Conservation (phyloP, 1,140 invertebrate species). For the Maniola jurtina region DNA sequence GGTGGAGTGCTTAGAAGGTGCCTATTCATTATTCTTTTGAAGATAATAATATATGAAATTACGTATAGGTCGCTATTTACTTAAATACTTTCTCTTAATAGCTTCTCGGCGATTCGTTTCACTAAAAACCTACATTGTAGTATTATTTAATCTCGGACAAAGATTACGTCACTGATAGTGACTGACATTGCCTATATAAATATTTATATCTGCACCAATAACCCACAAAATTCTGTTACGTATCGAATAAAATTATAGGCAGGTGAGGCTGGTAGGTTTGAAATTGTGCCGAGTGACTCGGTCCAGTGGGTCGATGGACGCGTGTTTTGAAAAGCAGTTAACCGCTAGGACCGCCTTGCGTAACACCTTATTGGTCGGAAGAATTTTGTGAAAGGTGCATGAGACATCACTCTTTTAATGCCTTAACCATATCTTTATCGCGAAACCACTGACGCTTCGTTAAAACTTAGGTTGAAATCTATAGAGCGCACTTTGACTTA, state of each 20-base stretch:
- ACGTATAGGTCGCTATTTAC: too few species aligned
- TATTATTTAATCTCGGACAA: not conserved
- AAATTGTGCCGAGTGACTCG: slow-evolving; percentile 9
- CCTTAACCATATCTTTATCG: too few species aligned
- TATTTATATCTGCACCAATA: slow-evolving; percentile 14
- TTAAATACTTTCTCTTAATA: too few species aligned
- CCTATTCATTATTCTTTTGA: too few species aligned
- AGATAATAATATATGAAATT: too few species aligned
- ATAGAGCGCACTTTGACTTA: too few species aligned
- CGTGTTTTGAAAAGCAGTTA: slow-evolving; percentile 1
- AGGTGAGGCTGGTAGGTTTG: not conserved
- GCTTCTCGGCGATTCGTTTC: not conserved
- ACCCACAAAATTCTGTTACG: slow-evolving; percentile 17
- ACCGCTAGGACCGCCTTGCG: slow-evolving; percentile 13
- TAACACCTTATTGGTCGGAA: slow-evolving; percentile 10
- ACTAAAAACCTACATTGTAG: not conserved
- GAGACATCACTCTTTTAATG: not conserved
- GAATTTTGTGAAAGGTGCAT: slow-evolving; percentile 11
- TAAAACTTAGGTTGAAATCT: too few species aligned
- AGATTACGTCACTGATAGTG: slow-evolving; percentile 4
- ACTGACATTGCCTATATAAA: slow-evolving; percentile 9
- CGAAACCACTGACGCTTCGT: too few species aligned
- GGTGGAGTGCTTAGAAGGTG: too few species aligned
- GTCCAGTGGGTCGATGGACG: slow-evolving; percentile 4
- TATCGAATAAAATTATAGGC: slow-evolving; percentile 13